phyloP scores from a whole-genome alignment of 1,140 invertebrate species.

The Charaxes varanes region DNA sequence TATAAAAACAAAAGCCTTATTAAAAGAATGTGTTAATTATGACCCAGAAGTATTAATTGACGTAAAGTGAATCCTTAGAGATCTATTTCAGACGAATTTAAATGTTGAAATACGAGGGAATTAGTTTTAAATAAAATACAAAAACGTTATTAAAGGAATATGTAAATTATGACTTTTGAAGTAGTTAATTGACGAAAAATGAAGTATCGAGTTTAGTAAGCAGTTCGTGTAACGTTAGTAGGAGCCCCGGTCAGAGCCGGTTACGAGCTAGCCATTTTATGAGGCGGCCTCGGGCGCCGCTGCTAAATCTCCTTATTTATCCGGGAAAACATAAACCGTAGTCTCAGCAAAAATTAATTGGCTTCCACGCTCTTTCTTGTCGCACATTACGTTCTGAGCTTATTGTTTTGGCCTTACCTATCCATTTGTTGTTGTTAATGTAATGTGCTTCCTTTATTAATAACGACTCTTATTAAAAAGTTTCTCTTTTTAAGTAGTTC shows the following conservation, averaged over 20 bases:
- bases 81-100: no score
- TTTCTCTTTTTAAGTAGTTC: no score
- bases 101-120: no score
- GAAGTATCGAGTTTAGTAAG: constrained; percentile 18
- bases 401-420: constrained; percentile 41
- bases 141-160: no score
- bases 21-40: no score
- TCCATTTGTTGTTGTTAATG: constrained; percentile 37
- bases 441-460: constrained; percentile 19
- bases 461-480: no score
- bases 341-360: constrained; percentile 70
- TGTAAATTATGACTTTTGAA: no score
- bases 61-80: no score
- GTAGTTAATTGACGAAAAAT: constrained; percentile 1
- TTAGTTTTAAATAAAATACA: no score
- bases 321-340: constrained; percentile 65
- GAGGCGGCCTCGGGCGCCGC: constrained; percentile 48
- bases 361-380: constrained; percentile 57
- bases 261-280: constrained; percentile 61
- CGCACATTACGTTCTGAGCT: constrained; percentile 53
- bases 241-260: constrained; percentile 41
- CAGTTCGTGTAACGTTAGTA: constrained; percentile 52
- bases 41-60: no score
- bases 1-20: no score
- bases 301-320: constrained; percentile 71